These are phyloP conservation scores for Bradypodion ventrale DNA, from an alignment of 2,797 vertebrate genomes.

Conservation along the genomic window DNA sequence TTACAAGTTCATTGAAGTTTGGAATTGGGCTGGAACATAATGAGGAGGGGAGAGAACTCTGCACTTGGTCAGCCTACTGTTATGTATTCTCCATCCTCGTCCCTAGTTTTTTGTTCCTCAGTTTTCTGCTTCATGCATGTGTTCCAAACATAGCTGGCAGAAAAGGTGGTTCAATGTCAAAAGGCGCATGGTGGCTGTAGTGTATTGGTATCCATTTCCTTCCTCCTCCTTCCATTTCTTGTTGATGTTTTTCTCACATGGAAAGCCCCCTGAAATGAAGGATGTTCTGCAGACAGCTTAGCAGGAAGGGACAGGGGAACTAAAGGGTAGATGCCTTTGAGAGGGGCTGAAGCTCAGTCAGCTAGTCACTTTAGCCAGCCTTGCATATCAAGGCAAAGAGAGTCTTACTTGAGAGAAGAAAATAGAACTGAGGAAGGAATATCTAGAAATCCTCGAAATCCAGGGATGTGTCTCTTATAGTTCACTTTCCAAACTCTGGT, in stretches of 20 bases:
- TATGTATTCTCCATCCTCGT: background rate
- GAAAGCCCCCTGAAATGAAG: conserved; percentile 68
- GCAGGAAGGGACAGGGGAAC: conserved; percentile 32
- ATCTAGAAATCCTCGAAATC: too few relatives aligned
- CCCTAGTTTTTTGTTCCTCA: conserved; percentile 2
- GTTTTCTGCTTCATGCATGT: conserved; percentile 25
- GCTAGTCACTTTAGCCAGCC: too few relatives aligned
- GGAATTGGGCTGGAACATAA: conserved; percentile 8
- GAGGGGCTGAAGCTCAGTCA: too few relatives aligned
- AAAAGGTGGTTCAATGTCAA: background rate
- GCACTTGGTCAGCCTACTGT: background rate
- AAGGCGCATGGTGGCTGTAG: conserved; percentile 45
- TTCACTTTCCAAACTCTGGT: too few relatives aligned
- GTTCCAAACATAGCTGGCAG: background rate
- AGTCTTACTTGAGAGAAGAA: too few relatives aligned
- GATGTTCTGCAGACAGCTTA: conserved; percentile 68
- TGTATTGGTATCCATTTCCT: conserved; percentile 55
- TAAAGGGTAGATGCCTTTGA: too few relatives aligned
- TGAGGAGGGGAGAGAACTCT: background rate
- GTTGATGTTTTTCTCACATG: conserved; percentile 70
- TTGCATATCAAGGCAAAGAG: too few relatives aligned
- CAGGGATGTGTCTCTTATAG: too few relatives aligned
- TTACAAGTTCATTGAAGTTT: background rate
- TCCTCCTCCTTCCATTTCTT: conserved; percentile 8
- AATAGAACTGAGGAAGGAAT: too few relatives aligned